Base-by-base conservation (phyloP, 2,113 vertebrate genomes). In the Aviceda subcristata region DNA sequence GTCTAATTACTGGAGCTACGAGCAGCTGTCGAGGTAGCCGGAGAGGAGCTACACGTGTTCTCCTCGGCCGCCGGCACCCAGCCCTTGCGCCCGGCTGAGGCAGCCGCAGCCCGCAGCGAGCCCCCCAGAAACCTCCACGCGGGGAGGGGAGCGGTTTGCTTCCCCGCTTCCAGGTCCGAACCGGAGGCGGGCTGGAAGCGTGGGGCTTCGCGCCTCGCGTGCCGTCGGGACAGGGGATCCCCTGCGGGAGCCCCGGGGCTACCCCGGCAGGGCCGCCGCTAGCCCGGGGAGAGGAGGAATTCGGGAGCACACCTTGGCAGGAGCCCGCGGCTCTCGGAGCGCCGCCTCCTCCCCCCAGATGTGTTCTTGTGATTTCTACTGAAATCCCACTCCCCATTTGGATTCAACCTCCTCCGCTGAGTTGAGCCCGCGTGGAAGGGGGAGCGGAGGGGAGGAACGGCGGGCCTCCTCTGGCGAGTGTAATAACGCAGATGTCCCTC, bases 1-100 rank as follows among this genome's bases (percentile, higher is more conserved):
- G 99, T 98, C 99, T 99, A 99, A 99, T 99, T 99, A 99, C 98
- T 83, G 96, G 87, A 95, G 97, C 99, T 98, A 98, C 98, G 98
- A 99, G 99, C 99, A 99, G 99, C 99, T 99, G 99, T 99, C 99
- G 98, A 98, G 98, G 98, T 98, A 97, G 97, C 98, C 98, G 94
- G 98, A 93, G 99, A 92, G 96, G 94, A 98, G 98, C 98, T 97
- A 97, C 98, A 97, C 97, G 98, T 97, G 98, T 97, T 78, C 92
- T 57, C 18, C 41, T 77, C 81, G 74, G 88, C 82, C 86, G 83
- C 84, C 93, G 83, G 90, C 46, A 36, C 89, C 2, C 88, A 92
- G 93, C 82, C 85, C 91, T 85, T 15, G 69, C 84, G 30, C 14
- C 50, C 10, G 89, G 79, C 83, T 80, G 88, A 32, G 79, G 76